Evolutionary conservation across 2,888 invertebrate species (phyloP).

Genomic region (Lepidonotus clava): DNA sequence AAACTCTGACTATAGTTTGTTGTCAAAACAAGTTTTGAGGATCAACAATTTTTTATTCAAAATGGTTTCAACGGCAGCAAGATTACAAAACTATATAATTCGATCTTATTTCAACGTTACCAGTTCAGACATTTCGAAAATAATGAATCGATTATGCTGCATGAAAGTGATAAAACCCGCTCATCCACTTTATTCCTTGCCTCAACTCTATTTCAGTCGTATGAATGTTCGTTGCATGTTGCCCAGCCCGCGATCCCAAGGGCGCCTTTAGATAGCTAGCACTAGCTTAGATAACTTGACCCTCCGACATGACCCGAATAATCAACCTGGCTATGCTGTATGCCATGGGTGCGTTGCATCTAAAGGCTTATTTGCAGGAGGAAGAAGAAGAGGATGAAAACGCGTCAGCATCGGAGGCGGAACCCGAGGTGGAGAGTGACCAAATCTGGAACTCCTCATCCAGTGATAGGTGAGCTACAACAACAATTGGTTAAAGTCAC

Average conservation of each 20-base stretch:
- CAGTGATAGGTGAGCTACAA: constrained; percentile 19
- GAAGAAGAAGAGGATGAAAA: constrained; percentile 50
- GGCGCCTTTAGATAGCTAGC: not conserved
- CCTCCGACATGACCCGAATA: constrained; percentile 27
- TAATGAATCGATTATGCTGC: no score
- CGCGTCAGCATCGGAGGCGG: not conserved
- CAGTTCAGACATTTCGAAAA: no score
- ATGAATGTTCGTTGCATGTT: not conserved
- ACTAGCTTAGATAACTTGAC: not conserved
- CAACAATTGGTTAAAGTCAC: no score
- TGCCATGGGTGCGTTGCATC: constrained; percentile 48
- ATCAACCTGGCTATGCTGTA: not conserved
- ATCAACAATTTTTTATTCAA: no score
- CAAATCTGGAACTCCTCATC: constrained; percentile 49
- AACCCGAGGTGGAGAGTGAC: constrained; percentile 57
- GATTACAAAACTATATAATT: no score
- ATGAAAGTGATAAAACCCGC: no score
- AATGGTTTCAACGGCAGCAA: no score
- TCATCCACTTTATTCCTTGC: no score
- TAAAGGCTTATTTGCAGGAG: constrained; percentile 48
- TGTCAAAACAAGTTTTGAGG: no score
- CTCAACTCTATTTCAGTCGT: no score
- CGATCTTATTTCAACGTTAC: no score
- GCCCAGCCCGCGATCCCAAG: not conserved
- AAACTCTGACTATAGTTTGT: no score